Evolutionary conservation across 2,113 vertebrate species (phyloP).

Genomic region (Eubucco bourcierii): DNA sequence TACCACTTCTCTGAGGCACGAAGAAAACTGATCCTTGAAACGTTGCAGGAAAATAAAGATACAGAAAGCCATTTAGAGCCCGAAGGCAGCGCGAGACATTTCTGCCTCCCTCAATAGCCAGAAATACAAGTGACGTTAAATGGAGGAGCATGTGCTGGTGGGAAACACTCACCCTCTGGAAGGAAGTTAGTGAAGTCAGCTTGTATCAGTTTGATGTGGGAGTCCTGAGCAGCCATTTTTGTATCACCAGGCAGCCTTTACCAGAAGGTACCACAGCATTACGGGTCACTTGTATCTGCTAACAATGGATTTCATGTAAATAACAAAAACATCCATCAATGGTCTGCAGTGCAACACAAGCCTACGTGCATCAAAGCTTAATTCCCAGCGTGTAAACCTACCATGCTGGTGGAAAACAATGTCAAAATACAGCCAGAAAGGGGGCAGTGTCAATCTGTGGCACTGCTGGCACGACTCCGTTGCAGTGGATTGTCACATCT

Average conservation of each 20-base stretch:
- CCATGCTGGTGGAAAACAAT: fast-evolving
- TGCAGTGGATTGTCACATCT: neutral
- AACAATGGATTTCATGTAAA: neutral
- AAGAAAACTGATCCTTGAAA: slow-evolving; percentile 64
- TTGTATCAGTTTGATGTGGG: neutral
- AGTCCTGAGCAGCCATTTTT: slow-evolving; percentile 46
- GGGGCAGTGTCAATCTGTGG: slow-evolving; percentile 11
- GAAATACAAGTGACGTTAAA: slow-evolving; percentile 37
- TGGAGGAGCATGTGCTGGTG: neutral
- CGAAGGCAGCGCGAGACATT: slow-evolving; percentile 28
- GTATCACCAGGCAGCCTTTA: neutral
- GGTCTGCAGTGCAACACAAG: neutral
- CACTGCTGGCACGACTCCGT: neutral
- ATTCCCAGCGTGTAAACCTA: neutral
- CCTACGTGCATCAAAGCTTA: neutral
- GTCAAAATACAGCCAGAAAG: neutral
- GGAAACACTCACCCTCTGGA: slow-evolving; percentile 27
- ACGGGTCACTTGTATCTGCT: neutral
- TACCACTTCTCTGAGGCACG: slow-evolving; percentile 52
- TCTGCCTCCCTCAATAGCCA: slow-evolving; percentile 41
- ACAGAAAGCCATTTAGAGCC: slow-evolving; percentile 57
- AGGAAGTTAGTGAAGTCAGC: neutral
- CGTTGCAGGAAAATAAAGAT: slow-evolving; percentile 60
- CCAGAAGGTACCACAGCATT: neutral
- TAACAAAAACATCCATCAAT: neutral